A percentile compares a stretch with the other conserved stretches of the same genome.
Evolutionary conservation across 2,797 vertebrate genomes (phyloP).

Genomic region (Stomatorhinus walkeri): DNA sequence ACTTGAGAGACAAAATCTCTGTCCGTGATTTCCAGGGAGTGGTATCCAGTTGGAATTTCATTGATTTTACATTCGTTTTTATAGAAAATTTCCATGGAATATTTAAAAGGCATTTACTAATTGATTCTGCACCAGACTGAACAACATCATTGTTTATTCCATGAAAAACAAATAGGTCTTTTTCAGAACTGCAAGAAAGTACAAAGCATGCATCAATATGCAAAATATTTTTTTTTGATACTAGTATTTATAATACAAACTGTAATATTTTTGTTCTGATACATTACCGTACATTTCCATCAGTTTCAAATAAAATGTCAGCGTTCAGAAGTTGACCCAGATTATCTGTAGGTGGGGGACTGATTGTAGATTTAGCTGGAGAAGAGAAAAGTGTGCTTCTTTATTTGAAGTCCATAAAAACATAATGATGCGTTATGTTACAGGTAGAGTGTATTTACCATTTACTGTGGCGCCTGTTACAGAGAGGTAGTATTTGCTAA

Average conservation of each 20-base stretch:
- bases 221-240: neutral
- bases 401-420: neutral
- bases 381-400: neutral
- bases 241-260: neutral
- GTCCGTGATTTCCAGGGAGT: slow-evolving; percentile 42
- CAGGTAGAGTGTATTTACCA: slow-evolving; percentile 45
- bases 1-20: slow-evolving; percentile 52
- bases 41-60: slow-evolving; percentile 50
- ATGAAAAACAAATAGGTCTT: slow-evolving; percentile 57
- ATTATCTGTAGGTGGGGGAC: slow-evolving; percentile 46
- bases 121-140: slow-evolving; percentile 57
- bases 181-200: slow-evolving; percentile 45
- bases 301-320: slow-evolving; percentile 52
- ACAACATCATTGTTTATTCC: slow-evolving; percentile 67
- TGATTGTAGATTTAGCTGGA: slow-evolving; percentile 52
- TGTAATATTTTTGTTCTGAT: neutral
- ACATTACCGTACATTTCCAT: slow-evolving; percentile 59
- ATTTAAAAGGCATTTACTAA: slow-evolving; percentile 36
- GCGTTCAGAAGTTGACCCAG: slow-evolving; percentile 52
- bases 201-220: neutral
- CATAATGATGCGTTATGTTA: neutral
- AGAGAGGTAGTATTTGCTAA: slow-evolving; percentile 58
- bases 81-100: slow-evolving; percentile 54
- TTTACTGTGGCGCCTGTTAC: slow-evolving; percentile 54
- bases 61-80: slow-evolving; percentile 48